phyloP scores from a whole-genome alignment of 2,113 vertebrate genomes.

The Diadophis punctatus region DNA sequence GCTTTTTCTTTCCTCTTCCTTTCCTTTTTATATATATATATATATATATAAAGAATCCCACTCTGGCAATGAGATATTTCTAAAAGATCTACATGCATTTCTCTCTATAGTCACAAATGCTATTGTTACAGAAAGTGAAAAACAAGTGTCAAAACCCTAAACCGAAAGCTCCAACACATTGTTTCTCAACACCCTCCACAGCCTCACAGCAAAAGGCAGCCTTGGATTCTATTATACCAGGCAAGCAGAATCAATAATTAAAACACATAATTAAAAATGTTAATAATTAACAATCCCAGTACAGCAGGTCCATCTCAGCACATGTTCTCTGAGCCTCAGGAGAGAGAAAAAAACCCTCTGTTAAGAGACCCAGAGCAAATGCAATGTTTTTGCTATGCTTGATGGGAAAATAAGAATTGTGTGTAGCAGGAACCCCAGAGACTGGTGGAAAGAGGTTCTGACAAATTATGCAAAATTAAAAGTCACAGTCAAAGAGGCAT shows the following conservation, averaged over 20 bases:
- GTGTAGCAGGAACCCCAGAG: slow-evolving; percentile 1
- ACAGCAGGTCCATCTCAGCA: background rate
- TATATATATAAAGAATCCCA: slow-evolving; percentile 4
- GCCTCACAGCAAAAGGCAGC: slow-evolving; percentile 50
- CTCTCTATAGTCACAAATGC: slow-evolving; percentile 50
- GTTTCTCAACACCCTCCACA: slow-evolving; percentile 49
- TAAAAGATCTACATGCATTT: slow-evolving; percentile 60
- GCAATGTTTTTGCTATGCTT: background rate
- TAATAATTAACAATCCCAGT: slow-evolving; percentile 60
- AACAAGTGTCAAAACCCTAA: slow-evolving; percentile 56
- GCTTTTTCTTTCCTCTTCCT: slow-evolving; percentile 5
- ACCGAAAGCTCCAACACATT: slow-evolving; percentile 49
- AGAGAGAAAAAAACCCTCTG: background rate
- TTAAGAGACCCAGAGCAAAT: slow-evolving; percentile 9
- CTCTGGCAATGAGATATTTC: slow-evolving; percentile 46
- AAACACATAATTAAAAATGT: slow-evolving; percentile 55
- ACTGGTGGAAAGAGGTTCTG: background rate
- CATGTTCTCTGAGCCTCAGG: background rate
- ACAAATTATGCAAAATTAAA: slow-evolving; percentile 30
- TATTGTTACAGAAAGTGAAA: slow-evolving; percentile 60
- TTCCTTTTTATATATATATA: background rate
- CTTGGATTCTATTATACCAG: slow-evolving; percentile 34
- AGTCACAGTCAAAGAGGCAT: background rate
- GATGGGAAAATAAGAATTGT: slow-evolving; percentile 5
- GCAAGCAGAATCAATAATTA: slow-evolving; percentile 60